These are phyloP conservation scores for Scaptomyza graminum DNA, from an alignment of 1,140 invertebrate species.

Conservation along the genomic window DNA sequence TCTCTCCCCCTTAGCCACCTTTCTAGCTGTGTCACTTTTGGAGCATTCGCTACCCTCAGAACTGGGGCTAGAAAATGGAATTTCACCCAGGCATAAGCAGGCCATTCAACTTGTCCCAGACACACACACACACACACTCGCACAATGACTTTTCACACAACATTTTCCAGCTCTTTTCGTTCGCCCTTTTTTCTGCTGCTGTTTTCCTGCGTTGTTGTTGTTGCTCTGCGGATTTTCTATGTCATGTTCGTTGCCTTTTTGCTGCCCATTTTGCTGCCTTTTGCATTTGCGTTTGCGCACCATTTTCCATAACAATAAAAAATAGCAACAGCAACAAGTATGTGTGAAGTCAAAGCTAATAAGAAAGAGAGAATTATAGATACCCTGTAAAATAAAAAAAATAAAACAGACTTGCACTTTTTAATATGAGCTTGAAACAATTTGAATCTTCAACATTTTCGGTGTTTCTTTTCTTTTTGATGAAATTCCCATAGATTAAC, in stretches of 20 bases:
- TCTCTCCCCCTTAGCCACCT: background rate
- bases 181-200: constrained; percentile 62
- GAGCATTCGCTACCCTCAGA: constrained; percentile 59
- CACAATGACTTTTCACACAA: constrained; percentile 68
- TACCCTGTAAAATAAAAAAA: no score
- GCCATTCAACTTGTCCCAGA: constrained; percentile 66
- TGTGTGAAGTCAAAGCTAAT: background rate
- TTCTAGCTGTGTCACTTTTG: constrained; percentile 32
- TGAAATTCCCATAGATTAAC: no score
- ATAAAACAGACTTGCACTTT: no score
- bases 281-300: constrained; percentile 77
- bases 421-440: no score
- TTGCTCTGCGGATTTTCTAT: constrained; percentile 47
- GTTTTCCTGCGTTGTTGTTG: constrained; percentile 38
- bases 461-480: no score
- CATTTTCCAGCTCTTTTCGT: constrained; percentile 71
- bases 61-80: constrained; percentile 12
- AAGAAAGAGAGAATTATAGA: background rate
- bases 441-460: no score
- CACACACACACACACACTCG: constrained; percentile 18
- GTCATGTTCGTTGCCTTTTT: constrained; percentile 45
- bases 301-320: constrained; percentile 74
- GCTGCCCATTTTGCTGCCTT: constrained; percentile 63
- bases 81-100: constrained; percentile 46
- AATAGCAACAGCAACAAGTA: constrained; percentile 18